Conservation (phyloP, 1,140 invertebrate species). For the Galleria mellonella region DNA sequence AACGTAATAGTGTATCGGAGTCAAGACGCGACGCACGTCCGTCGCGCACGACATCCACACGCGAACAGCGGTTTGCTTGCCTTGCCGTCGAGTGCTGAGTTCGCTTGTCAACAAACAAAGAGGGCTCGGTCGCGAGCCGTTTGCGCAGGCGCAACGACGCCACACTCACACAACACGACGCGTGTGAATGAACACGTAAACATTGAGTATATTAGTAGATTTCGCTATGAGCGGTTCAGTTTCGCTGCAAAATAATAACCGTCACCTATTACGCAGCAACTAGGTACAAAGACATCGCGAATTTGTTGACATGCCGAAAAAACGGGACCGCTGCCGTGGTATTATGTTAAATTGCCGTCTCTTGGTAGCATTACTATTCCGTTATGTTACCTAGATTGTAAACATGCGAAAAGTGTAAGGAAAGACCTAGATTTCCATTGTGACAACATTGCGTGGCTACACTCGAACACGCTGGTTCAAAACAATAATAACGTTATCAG, state of each 20-base stretch:
- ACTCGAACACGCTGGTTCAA: no score
- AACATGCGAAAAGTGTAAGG: no score
- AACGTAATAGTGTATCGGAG: constrained; percentile 22
- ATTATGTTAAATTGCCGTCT: no score
- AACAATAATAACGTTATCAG: no score
- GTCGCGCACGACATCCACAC: constrained; percentile 27
- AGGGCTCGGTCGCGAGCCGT: constrained; percentile 39
- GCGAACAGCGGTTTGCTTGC: constrained; percentile 38
- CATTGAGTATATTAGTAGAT: constrained; percentile 30
- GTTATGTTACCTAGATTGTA: no score
- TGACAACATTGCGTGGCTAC: no score
- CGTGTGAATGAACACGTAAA: constrained; percentile 66
- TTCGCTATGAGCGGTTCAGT: constrained; percentile 18
- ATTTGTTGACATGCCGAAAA: no score
- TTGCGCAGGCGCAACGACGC: constrained; percentile 53
- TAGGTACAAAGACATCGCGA: no score
- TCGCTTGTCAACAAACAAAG: constrained; percentile 72
- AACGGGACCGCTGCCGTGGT: no score
- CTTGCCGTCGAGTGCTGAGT: constrained; percentile 17
- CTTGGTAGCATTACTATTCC: no score
- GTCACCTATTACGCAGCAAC: constrained; percentile 6
- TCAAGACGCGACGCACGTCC: constrained; percentile 23
- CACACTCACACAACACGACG: constrained; percentile 36
- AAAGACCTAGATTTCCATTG: no score
- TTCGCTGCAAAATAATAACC: constrained; percentile 2